Base-by-base conservation (phyloP, 2,888 invertebrate genomes). In the Tortrix viridana region DNA sequence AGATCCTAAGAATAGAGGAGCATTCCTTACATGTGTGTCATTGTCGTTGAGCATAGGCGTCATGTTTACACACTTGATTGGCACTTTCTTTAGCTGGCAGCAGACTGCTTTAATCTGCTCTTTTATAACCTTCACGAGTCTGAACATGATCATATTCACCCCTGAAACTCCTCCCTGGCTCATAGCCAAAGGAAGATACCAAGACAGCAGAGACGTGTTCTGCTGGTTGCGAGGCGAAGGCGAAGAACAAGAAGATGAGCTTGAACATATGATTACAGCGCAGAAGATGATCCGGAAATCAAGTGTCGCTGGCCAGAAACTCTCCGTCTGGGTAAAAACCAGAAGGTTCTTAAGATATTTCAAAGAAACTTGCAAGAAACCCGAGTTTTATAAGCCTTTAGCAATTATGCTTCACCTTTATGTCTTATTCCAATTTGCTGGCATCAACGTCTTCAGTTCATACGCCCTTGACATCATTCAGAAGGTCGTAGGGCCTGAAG, bases 111-210 rank as follows among this genome's bases (percentile, higher is more conserved):
- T 93, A 1, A 81, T 94, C 3, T 93, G 93, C 66, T 89, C 92
- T 0, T 78, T 88, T 16, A 80, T 93, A 1, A 93, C 93, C 0
- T 83, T 93, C n/a, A 70, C 88, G 0, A 92, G 93, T 71, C 83
- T 93, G 22, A 60, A 94, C 0, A 76, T 94, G 5, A 89, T 94
- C 4, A 83, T 93, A 16, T 92, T 92, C 14, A 82, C 94, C 9
- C 94, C 94, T 0, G 96, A 96, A 79, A 94, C 95, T 4, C 95
- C 95, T 0, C 85, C 93, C 5, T 96, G 95, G 95, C 71, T 96
- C 59, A 89, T 94, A 18, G 86, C 93, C 0, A 94, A 94, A 74
- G 93, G 93, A 5, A 86, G 92, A 7, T 80, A 86, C 0, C 86
- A 90, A 0, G 92, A 94, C 71, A 95, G 95, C 0, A 88, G 92